These are phyloP conservation scores for Holcopasites calliopsidis DNA, from an alignment of 1,140 invertebrate genomes.

Conservation along the genomic window DNA sequence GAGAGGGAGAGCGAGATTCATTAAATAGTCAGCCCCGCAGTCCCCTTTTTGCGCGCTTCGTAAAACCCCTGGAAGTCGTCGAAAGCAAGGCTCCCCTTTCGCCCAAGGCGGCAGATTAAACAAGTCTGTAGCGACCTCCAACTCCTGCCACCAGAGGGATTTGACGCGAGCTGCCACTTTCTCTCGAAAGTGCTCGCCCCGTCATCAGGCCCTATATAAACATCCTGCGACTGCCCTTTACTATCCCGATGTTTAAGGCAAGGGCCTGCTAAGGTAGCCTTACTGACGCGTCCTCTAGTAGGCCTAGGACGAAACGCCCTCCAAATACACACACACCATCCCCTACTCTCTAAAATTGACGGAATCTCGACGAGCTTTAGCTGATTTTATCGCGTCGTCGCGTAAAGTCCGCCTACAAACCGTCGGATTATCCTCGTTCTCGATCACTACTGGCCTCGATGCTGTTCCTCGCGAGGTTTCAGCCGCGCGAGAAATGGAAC, in stretches of 20 bases:
- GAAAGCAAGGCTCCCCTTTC: background rate
- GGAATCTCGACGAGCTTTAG: background rate
- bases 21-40: background rate
- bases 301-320: background rate
- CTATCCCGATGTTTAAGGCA: too few relatives aligned
- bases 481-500: conserved; percentile 2
- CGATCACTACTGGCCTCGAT: background rate
- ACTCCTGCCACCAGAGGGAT: background rate
- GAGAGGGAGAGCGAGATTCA: background rate
- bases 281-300: too few relatives aligned
- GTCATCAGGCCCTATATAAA: too few relatives aligned
- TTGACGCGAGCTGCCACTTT: too few relatives aligned
- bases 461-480: background rate
- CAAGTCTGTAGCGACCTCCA: background rate
- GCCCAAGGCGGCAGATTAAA: conserved; percentile 6
- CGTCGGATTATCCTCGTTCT: conserved; percentile 12
- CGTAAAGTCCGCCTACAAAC: conserved; percentile 18
- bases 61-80: background rate
- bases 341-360: background rate
- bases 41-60: background rate
- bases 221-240: too few relatives aligned
- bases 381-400: conserved; percentile 9
- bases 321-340: too few relatives aligned
- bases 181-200: too few relatives aligned
- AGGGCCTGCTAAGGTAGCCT: too few relatives aligned